Percentiles rank a stretch among this genome's conserved stretches.
Conservation (phyloP, 1,140 invertebrate genomes). For the Thrips palmi region DNA sequence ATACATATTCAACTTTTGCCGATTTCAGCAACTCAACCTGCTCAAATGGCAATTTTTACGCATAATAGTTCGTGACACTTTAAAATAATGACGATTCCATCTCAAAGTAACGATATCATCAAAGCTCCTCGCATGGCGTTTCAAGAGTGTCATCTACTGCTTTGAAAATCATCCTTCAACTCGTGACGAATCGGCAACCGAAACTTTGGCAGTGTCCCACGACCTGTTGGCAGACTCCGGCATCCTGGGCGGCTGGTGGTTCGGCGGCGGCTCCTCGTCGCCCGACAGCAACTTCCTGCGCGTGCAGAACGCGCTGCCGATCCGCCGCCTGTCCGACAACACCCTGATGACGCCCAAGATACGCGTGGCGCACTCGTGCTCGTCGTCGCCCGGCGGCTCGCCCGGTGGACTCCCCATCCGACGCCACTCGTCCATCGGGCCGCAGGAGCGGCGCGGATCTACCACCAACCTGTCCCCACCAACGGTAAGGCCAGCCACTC, state of each 20-base stretch:
- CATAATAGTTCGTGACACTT: no score
- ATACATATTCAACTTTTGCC: no score
- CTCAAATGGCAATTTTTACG: no score
- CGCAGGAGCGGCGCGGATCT: conserved; percentile 66
- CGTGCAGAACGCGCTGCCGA: conserved; percentile 61
- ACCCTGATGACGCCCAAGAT: conserved; percentile 78
- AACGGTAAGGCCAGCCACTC: conserved; percentile 38
- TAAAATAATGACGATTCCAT: no score
- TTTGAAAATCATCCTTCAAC: no score
- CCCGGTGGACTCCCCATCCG: conserved; percentile 60
- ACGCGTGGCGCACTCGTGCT: conserved; percentile 63
- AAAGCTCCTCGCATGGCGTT: no score
- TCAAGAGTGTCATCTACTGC: no score
- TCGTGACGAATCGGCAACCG: no score
- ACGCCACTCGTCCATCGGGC: conserved; percentile 74
- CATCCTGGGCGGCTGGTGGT: conserved; percentile 52
- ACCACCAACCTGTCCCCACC: conserved; percentile 71
- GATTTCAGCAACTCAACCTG: no score
- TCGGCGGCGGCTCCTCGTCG: conserved; percentile 47
- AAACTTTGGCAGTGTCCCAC: no score
- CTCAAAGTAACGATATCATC: no score
- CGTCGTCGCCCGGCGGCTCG: conserved; percentile 65
- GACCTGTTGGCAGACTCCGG: conserved; percentile 26
- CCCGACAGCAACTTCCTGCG: conserved; percentile 74
- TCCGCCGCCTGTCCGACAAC: conserved; percentile 74